Base-by-base conservation (phyloP, 2,888 invertebrate species). In the Mantis religiosa region DNA sequence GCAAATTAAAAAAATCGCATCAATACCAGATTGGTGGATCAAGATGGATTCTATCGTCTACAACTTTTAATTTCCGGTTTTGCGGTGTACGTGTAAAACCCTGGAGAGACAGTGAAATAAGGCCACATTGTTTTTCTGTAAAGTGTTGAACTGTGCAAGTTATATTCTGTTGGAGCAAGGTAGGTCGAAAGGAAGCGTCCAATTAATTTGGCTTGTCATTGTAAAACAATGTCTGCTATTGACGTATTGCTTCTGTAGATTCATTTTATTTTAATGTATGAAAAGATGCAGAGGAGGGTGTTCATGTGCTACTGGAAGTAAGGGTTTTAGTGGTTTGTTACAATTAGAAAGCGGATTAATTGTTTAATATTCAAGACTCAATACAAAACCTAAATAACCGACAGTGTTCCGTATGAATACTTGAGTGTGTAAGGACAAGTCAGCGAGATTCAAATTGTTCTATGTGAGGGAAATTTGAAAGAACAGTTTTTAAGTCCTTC, bases 21-120 rank as follows among this genome's bases (percentile, higher is more conserved):
- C 83, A 28, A n/a, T 83, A 83, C n/a, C n/a, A 83, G n/a, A 83
- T 28, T n/a, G 83, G 15, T 84, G 30, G 30, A 4, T 87, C 87
- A 87, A 87, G 41, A 87, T 87, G 87, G 87, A 81, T 87, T 27
- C 87, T 34, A 25, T 4, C n/a, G n/a, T 71, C 30, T 20, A 6
- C 28, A 41, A n/a, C 25, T 87, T 28, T 27, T 82, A 82, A 54
- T 82, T 87, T 87, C 87, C 87, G 87, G 87, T 87, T 27, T n/a
- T 4, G 82, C 15, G 86, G 15, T 71, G 25, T 71, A 71, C 54
- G 54, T 71, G 54, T 71, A 71, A 71, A 71, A 20, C 54, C 20
- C 54, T 71, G 54, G 25, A 71, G 54, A 20, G 54, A 41, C 20
- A 71, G 54, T 71, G 54, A 71, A 71, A 71, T 71, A 71, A 71